phyloP scores from a whole-genome alignment of 2,888 invertebrate genomes.

The Hetaerina titia region DNA sequence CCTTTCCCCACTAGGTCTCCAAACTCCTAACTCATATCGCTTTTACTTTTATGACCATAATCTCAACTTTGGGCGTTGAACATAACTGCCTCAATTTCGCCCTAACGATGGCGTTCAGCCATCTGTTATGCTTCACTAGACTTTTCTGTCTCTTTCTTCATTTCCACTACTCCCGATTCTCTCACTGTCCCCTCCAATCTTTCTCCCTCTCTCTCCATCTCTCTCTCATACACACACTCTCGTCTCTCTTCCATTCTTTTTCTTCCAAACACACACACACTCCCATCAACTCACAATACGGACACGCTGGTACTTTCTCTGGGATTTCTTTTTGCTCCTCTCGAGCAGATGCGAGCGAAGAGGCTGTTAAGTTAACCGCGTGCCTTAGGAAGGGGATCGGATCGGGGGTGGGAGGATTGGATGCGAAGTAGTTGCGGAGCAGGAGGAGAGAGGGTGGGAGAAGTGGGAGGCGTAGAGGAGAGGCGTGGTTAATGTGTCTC shows the following conservation, averaged over 20 bases:
- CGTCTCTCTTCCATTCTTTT: no score
- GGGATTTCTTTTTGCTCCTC: not conserved
- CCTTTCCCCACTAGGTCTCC: not conserved
- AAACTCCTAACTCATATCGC: not conserved
- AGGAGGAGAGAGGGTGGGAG: no score
- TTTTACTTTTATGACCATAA: not conserved
- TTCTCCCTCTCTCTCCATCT: no score
- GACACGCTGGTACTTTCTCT: not conserved
- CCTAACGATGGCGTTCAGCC: not conserved
- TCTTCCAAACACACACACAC: no score
- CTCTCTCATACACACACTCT: no score
- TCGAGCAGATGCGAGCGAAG: not conserved
- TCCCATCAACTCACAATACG: no score
- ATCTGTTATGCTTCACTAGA: not conserved
- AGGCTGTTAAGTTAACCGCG: not conserved
- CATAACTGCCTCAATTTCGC: slow-evolving; percentile 12
- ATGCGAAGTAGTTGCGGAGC: no score
- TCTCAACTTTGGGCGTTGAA: not conserved
- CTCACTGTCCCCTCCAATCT: not conserved
- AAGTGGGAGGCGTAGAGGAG: no score
- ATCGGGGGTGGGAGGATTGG: no score
- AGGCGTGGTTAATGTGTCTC: no score
- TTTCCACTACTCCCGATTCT: not conserved
- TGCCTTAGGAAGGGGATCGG: not conserved
- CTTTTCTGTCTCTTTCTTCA: not conserved